Evolutionary conservation across 2,113 vertebrate species (phyloP), one percentile per base, ranked within the genome.

Genomic region (Narcine bancroftii): DNA sequence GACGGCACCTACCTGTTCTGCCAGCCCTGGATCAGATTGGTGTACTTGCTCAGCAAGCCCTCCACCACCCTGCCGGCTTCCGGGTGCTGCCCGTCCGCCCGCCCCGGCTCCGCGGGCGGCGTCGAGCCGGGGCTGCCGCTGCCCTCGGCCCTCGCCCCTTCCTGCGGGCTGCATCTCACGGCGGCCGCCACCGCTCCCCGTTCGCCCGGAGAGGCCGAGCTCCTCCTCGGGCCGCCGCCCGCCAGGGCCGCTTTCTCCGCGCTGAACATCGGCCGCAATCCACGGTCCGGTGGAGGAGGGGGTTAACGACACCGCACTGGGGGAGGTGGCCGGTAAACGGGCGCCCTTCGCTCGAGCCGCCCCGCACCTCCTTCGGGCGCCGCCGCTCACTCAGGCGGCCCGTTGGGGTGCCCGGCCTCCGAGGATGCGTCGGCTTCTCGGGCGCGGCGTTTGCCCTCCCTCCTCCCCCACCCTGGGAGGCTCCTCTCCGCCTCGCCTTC

Each of bases 1-100:
- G n/a, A n/a, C n/a, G n/a, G n/a, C 71, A 5, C 77, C 96, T 96
- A 99, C 98, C 98, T 98, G 97, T 97, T 97, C 96, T 99, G 98
- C 98, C 98, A 99, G 94, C 98, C 98, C 94, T 99, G 98, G 92
- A 99, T 95, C 93, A 99, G 97, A 96, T 99, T 99, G 94, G 98
- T 99, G 96, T 99, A 99, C 96, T 99, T 99, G 96, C 97, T 98
- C 93, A 99, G 96, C 92, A 97, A 95, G 94, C 98, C 98, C 93
- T 99, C 98, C 95, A 98, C 92, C 19, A 60, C 63, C 45, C 56
- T 45, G 89, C 63, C 89, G 71, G 89, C 63, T 69, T 91, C 89
- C 65, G 87, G 95, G 94, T 96, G 95, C 93, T 94, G 79, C 92
- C 93, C 85, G 93, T 94, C 93, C 95, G 94, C 96, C 93, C 95